These are phyloP conservation scores for Sphaerophoria rueppellii DNA, from an alignment of 2,888 invertebrate species.

Conservation along the genomic window DNA sequence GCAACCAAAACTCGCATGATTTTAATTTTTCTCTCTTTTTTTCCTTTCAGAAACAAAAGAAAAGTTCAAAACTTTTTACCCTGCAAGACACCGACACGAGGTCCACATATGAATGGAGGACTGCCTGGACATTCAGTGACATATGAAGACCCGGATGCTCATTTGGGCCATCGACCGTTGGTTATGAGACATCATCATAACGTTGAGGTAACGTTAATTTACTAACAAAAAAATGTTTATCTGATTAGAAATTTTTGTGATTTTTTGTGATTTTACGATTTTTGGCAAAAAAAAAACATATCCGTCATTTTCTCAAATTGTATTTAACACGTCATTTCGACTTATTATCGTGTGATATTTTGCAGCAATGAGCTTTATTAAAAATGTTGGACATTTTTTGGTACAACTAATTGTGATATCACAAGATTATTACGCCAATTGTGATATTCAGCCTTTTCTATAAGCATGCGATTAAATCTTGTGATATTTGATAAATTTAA, in stretches of 20 bases:
- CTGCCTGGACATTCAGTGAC: conserved; percentile 85
- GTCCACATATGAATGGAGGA: conserved; percentile 82
- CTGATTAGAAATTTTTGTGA: background rate
- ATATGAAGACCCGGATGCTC: conserved; percentile 91
- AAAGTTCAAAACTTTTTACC: conserved; percentile 93
- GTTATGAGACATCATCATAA: conserved; percentile 83
- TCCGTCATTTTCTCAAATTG: too few species aligned
- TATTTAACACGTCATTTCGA: too few species aligned
- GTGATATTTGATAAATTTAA: too few species aligned
- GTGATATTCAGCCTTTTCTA: too few species aligned
- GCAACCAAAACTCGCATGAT: conserved; percentile 21
- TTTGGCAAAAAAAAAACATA: too few species aligned
- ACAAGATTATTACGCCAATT: too few species aligned
- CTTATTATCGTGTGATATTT: too few species aligned
- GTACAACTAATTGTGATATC: too few species aligned
- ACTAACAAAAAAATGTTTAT: background rate
- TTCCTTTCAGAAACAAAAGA: conserved; percentile 88
- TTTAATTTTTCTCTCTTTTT: conserved; percentile 28
- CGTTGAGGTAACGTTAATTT: conserved; percentile 79
- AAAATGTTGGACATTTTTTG: too few species aligned
- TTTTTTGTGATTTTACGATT: too few species aligned
- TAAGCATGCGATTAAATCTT: too few species aligned
- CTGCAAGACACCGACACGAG: conserved; percentile 88
- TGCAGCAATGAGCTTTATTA: too few species aligned
- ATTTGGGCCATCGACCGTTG: conserved; percentile 83